These are phyloP conservation scores for Percopsis transmontana DNA, from an alignment of 2,113 vertebrate genomes.

Conservation along the genomic window DNA sequence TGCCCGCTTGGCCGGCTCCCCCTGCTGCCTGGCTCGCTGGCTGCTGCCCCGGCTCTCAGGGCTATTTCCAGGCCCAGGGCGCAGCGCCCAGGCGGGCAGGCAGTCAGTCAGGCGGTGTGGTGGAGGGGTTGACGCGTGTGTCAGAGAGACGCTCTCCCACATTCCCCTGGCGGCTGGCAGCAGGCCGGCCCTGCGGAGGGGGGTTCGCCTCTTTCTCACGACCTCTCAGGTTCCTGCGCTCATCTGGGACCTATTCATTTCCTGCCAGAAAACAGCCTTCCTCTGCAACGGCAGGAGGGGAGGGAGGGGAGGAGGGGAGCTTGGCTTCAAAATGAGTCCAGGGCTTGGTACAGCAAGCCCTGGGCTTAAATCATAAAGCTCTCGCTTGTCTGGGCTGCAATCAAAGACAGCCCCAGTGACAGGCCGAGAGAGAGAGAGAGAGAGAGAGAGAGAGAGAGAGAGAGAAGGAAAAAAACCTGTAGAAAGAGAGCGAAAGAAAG, in stretches of 20 bases:
- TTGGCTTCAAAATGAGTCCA: slow-evolving; percentile 87
- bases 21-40: slow-evolving; percentile 59
- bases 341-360: slow-evolving; percentile 86
- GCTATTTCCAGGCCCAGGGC: slow-evolving; percentile 74
- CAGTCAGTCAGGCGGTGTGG: slow-evolving; percentile 70
- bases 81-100: slow-evolving; percentile 64
- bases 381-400: slow-evolving; percentile 84
- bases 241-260: slow-evolving; percentile 99
- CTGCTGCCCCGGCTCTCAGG: slow-evolving; percentile 78
- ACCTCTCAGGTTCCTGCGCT: slow-evolving; percentile 98
- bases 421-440: slow-evolving; percentile 55
- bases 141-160: slow-evolving; percentile 84
- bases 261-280: slow-evolving; percentile 97
- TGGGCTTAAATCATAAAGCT: slow-evolving; percentile 88
- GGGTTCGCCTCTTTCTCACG: slow-evolving; percentile 97
- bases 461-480: slow-evolving; percentile 36
- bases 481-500: slow-evolving; percentile 20
- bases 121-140: slow-evolving; percentile 87
- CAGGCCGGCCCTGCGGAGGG: slow-evolving; percentile 86
- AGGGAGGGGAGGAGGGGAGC: slow-evolving; percentile 60
- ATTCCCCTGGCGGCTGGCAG: slow-evolving; percentile 89
- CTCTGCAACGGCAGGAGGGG: slow-evolving; percentile 78
- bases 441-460: slow-evolving; percentile 56
- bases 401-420: slow-evolving; percentile 80
- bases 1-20: slow-evolving; percentile 36